Conservation (phyloP, 2,888 invertebrate species). For the Harpalus rufipes region DNA sequence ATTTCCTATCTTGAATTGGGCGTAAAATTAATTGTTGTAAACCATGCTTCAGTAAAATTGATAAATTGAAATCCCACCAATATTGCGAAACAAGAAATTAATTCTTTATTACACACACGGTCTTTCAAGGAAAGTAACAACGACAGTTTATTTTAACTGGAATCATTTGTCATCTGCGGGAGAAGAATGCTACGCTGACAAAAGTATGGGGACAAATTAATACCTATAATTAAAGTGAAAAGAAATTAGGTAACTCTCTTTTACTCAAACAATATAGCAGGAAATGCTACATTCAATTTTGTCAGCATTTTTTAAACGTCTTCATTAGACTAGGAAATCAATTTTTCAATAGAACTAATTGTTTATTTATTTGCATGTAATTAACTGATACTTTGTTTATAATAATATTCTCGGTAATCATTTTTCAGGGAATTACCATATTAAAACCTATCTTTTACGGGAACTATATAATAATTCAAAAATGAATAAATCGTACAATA, state of each 20-base stretch:
- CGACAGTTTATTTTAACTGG: conserved; percentile 11
- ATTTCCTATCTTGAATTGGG: conserved; percentile 14
- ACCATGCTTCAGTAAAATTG: conserved; percentile 33
- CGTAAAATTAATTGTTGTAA: conserved; percentile 42
- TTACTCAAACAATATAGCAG: conserved; percentile 41
- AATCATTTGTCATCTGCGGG: conserved; percentile 27
- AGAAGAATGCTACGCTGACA: conserved; percentile 29
- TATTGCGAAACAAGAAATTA: conserved; percentile 39
- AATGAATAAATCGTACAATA: too few species aligned
- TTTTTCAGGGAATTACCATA: too few species aligned
- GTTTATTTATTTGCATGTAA: neutral
- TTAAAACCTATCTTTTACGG: too few species aligned
- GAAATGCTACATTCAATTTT: conserved; percentile 38
- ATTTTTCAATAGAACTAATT: neutral
- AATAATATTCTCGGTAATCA: too few species aligned
- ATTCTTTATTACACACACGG: conserved; percentile 30
- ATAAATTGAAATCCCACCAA: conserved; percentile 45
- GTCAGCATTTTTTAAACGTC: neutral
- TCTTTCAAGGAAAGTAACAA: conserved; percentile 15
- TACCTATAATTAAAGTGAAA: conserved; percentile 62
- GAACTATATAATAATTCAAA: too few species aligned
- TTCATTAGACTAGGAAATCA: neutral
- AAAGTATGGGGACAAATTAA: conserved; percentile 37
- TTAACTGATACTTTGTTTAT: neutral
- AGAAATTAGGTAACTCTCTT: conserved; percentile 40